Base-by-base conservation (phyloP, 2,888 invertebrate species). In the Polyploca ridens region DNA sequence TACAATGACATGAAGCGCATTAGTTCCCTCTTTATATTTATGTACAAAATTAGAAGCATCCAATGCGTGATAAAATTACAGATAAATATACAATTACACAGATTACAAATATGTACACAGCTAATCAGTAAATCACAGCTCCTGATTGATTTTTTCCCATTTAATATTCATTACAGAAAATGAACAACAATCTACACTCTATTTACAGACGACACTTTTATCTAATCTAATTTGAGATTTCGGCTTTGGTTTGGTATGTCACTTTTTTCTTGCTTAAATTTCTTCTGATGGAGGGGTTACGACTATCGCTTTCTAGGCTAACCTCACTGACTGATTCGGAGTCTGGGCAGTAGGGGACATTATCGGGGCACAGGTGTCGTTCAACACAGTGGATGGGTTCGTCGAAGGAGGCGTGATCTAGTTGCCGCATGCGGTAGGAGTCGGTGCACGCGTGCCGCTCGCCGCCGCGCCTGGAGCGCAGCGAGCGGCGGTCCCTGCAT, bases 71-170 rank as follows among this genome's bases (percentile, higher is more conserved):
- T 64, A 66, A 62, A 64, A 65, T 49, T 59, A 10, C 69, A 69
- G 69, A 72, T 27, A 69, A 73, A 75, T 76, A 81, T 64, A 78
- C 67, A 77, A 72, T 58, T 49, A 54, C 71, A 71, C 62, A 63
- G 64, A 72, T 71, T 75, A 72, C 2, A 13, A 41, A 13, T 79
- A 84, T 87, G 72, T 91, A 85, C 86, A 91, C 71, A 84, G 82
- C 86, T 87, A 88, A 82, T 84, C 76, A 87, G 82, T 89, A 90
- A 90, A 93, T 93, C 93, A 93, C 93, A 93, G 93, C 91, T 90
- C 88, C 90, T 83, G 89, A 90, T 90, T 87, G 85, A 88, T 72
- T 68, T 74, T 70, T 67, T 68, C 67, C 13, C 41, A 16, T 16
- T 14, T 46, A 58, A 63, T 69, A 71, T 69, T 76, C 74, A 72